These are phyloP conservation scores for Thryonomys swinderianus DNA, from an alignment of 2,113 vertebrate species.

Conservation along the genomic window DNA sequence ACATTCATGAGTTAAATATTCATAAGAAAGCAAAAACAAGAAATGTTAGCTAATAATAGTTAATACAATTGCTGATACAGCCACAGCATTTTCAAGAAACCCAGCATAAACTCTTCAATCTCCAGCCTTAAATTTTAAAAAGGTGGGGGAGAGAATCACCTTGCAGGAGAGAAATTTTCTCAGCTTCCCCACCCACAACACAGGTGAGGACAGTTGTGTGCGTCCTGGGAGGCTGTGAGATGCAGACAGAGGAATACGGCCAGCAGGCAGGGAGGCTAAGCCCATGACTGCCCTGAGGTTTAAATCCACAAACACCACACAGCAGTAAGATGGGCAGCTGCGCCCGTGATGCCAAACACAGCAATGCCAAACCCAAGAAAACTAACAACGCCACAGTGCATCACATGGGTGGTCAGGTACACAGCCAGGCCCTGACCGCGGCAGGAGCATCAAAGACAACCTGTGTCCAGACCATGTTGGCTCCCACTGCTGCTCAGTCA, in stretches of 20 bases:
- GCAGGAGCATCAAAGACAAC: neutral
- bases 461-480: rapidly evolving
- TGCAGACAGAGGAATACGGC: neutral
- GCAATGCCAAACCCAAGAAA: neutral
- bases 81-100: neutral
- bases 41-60: neutral
- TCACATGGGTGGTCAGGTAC: rapidly evolving
- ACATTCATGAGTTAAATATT: neutral
- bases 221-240: neutral
- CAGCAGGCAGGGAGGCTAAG: neutral
- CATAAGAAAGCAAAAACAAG: neutral
- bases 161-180: neutral
- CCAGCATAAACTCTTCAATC: neutral
- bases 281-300: neutral
- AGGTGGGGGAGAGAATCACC: neutral
- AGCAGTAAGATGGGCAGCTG: neutral
- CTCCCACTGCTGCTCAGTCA: neutral
- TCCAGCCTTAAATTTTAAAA: neutral
- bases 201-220: neutral
- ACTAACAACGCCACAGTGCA: neutral
- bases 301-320: neutral
- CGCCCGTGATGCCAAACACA: neutral
- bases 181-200: neutral
- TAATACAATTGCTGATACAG: neutral
- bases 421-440: neutral